Evolutionary conservation across 2,888 invertebrate genomes (phyloP), one percentile per base, ranked within the genome.

Genomic region (Latrodectus hesperus): DNA sequence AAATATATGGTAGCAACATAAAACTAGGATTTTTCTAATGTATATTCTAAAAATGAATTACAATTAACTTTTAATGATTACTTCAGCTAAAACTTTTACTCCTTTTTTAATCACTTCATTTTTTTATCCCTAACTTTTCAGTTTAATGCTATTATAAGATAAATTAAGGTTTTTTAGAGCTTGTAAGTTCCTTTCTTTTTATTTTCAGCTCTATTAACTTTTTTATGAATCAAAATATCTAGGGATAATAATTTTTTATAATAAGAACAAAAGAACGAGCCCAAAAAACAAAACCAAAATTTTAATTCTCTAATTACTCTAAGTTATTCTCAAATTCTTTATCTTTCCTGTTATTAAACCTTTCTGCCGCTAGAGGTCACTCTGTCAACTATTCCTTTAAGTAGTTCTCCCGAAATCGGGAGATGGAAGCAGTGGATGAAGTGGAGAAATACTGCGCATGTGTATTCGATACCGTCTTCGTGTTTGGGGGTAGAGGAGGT

Each of bases 361-460:
- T 38, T 51, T 16, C 68, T 16, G 17, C 71, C 85, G 75, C 80
- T 70, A 52, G 85, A 65, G 79, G 80, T 79, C 85, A 77, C 49
- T 64, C 49, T 10, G 52, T 17, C 38, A 38, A 38, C 38, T 38
- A 38, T 38, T 38, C 38, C 38, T 38, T 38, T 38, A 38, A 38
- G 38, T 38, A 38, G 1, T 38, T 38, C 38, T 38, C 38, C 38
- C 6, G 70, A 71, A 64, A 64, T 51, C 16, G 60, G 64, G 16
- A 26, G 64, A 65, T 53, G 82, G 55, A 55, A 55, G 60, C 8
- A n/a, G 71, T 64, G 72, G 71, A 52, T 53, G 75, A 64, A 53
- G 72, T 10, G 60, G 60, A 17, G 55, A 16, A 52, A 14, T 26
- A 60, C 5, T 16, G 80, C 85, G 80, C 80, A 80, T 75, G 85